phyloP scores from a whole-genome alignment of 2,797 vertebrate species.

The Parotocinclus haroldoi region DNA sequence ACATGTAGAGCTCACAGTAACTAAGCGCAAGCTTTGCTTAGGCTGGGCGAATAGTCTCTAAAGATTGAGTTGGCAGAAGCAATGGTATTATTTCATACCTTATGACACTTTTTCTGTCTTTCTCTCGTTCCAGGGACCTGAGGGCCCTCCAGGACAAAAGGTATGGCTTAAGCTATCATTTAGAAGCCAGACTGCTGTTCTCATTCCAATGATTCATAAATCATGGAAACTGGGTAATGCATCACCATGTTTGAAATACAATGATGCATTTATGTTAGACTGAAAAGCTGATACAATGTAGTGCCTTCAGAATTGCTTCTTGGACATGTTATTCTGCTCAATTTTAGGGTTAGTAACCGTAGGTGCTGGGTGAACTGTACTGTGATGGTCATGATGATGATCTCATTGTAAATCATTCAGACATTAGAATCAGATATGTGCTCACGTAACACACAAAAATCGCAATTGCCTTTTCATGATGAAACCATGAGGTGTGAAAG shows the following conservation, averaged over 20 bases:
- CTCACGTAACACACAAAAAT: too few relatives aligned
- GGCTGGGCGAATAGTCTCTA: slow-evolving; percentile 60
- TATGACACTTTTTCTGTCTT: slow-evolving; percentile 42
- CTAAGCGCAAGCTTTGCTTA: slow-evolving; percentile 53
- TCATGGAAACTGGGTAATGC: slow-evolving; percentile 9
- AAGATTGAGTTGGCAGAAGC: slow-evolving; percentile 58
- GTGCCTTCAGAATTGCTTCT: not conserved
- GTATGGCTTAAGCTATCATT: slow-evolving; percentile 64
- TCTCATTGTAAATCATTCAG: too few relatives aligned
- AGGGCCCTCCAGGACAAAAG: slow-evolving; percentile 89
- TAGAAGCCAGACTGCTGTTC: slow-evolving; percentile 7
- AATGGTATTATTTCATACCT: slow-evolving; percentile 65
- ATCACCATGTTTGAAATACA: slow-evolving; percentile 11
- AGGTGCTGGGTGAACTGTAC: too few relatives aligned
- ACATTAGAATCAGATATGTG: too few relatives aligned
- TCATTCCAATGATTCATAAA: slow-evolving; percentile 11
- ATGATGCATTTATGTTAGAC: slow-evolving; percentile 13
- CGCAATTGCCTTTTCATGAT: too few relatives aligned
- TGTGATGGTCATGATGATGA: too few relatives aligned
- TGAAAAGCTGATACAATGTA: slow-evolving; percentile 2
- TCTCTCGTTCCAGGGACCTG: slow-evolving; percentile 80
- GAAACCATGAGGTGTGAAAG: too few relatives aligned
- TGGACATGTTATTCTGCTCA: not conserved
- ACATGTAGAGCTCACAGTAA: slow-evolving; percentile 58
- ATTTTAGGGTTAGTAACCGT: not conserved